Percentiles rank a stretch among this genome's conserved stretches.
Conservation (phyloP, 2,888 invertebrate genomes). For the Labia minor region DNA sequence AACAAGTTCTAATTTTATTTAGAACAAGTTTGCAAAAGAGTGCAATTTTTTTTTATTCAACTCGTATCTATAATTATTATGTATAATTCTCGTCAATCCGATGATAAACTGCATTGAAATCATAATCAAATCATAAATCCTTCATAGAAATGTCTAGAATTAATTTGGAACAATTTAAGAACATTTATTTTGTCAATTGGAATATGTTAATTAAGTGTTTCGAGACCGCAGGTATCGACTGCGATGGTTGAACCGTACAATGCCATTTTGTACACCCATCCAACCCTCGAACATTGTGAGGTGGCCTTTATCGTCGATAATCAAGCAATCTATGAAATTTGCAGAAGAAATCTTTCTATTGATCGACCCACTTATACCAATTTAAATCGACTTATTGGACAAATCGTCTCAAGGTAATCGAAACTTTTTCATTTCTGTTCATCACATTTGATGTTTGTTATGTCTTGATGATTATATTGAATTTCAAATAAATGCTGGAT, state of each 20-base stretch:
- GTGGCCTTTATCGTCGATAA: constrained; percentile 36
- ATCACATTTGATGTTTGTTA: no score
- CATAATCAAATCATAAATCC: not conserved
- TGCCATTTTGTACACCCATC: constrained; percentile 35
- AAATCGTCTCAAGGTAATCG: constrained; percentile 25
- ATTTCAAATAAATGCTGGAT: no score
- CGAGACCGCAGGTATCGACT: constrained; percentile 38
- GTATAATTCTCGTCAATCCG: not conserved
- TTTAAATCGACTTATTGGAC: constrained; percentile 44
- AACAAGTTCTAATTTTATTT: constrained; percentile 8
- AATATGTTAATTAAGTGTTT: constrained; percentile 14
- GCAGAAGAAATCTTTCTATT: constrained; percentile 48
- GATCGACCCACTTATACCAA: constrained; percentile 27
- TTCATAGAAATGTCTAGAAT: not conserved
- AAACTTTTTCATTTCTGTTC: no score
- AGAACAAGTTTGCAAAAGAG: not conserved
- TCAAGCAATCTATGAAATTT: constrained; percentile 35
- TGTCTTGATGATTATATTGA: no score
- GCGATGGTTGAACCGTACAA: constrained; percentile 36
- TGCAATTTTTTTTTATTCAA: not conserved
- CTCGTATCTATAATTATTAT: not conserved
- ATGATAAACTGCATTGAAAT: not conserved
- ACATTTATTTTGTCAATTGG: not conserved
- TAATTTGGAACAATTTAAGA: not conserved
- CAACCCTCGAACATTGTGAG: constrained; percentile 35